Conservation (phyloP, 2,797 vertebrate genomes). For the Melanogrammus aeglefinus region DNA sequence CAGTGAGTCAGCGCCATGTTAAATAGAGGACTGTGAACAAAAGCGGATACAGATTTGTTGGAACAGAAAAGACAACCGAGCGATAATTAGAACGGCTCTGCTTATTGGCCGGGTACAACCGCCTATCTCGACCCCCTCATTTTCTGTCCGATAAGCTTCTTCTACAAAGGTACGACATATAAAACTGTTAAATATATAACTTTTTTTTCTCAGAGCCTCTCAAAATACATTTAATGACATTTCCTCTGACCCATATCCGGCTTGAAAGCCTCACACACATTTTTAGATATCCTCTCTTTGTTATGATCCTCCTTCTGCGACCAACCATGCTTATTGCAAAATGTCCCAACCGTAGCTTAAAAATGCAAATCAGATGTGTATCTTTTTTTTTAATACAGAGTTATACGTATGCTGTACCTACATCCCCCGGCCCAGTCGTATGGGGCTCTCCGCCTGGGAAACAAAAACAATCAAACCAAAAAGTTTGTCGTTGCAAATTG, state of each 20-base stretch:
- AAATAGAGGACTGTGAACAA: slow-evolving; percentile 78
- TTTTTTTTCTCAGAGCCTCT: slow-evolving; percentile 85
- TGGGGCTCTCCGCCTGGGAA: slow-evolving; percentile 82
- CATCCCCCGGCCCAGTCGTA: slow-evolving; percentile 81
- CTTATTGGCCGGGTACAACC: slow-evolving; percentile 76
- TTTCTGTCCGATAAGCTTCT: slow-evolving; percentile 96
- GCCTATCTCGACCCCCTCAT: slow-evolving; percentile 84
- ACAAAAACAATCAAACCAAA: slow-evolving; percentile 78
- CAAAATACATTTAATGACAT: slow-evolving; percentile 99
- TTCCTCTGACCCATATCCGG: slow-evolving; percentile 78
- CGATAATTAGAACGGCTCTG: slow-evolving; percentile 80
- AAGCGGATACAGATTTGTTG: slow-evolving; percentile 80
- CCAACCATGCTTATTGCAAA: slow-evolving; percentile 83
- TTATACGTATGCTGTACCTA: slow-evolving; percentile 76
- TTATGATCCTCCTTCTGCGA: slow-evolving; percentile 45
- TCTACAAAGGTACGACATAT: slow-evolving; percentile 99
- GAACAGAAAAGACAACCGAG: slow-evolving; percentile 81
- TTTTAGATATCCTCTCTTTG: slow-evolving; percentile 48
- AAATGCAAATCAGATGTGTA: slow-evolving; percentile 80
- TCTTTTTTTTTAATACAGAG: slow-evolving; percentile 64
- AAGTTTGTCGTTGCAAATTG: slow-evolving; percentile 49
- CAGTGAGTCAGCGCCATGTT: slow-evolving; percentile 58
- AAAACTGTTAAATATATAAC: slow-evolving; percentile 99
- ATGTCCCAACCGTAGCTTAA: slow-evolving; percentile 82
- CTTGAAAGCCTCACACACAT: slow-evolving; percentile 57